A percentile compares a stretch with the other conserved stretches of the same genome.
phyloP scores from a whole-genome alignment of 2,888 invertebrate genomes.

The Mesochorus sp. region DNA sequence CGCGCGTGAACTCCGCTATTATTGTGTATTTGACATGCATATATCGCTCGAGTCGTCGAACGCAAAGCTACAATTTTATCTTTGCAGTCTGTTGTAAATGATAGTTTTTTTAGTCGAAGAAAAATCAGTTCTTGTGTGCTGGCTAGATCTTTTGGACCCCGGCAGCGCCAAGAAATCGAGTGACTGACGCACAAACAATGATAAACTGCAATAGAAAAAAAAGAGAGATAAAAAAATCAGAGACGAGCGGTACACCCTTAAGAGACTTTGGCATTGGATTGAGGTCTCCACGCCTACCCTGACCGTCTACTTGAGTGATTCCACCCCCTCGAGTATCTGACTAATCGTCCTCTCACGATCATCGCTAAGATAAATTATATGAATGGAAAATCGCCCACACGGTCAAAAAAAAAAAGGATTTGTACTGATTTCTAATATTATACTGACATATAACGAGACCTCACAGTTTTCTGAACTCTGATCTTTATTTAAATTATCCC shows the following conservation, averaged over 20 bases:
- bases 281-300: conserved; percentile 58
- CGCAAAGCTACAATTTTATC: conserved; percentile 52
- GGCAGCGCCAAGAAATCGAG: conserved; percentile 65
- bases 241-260: conserved; percentile 25
- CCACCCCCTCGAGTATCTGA: conserved; percentile 34
- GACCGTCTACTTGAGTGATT: conserved; percentile 29
- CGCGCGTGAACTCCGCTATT: conserved; percentile 5
- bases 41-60: conserved; percentile 27
- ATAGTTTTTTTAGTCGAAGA: conserved; percentile 54
- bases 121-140: conserved; percentile 4
- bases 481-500: too few relatives aligned
- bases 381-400: conserved; percentile 15
- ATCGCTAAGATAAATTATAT: conserved; percentile 32
- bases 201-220: conserved; percentile 71
- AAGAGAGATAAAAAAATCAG: conserved; percentile 28
- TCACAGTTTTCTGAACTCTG: too few relatives aligned
- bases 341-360: conserved; percentile 56
- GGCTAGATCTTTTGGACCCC: conserved; percentile 64
- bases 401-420: not conserved
- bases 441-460: too few relatives aligned
- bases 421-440: not conserved
- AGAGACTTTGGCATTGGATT: conserved; percentile 37
- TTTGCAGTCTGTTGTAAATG: conserved; percentile 59
- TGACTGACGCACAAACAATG: conserved; percentile 80
- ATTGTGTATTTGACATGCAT: conserved; percentile 45